Conservation (phyloP, 2,113 vertebrate genomes). For the Pomatostomus ruficeps region DNA sequence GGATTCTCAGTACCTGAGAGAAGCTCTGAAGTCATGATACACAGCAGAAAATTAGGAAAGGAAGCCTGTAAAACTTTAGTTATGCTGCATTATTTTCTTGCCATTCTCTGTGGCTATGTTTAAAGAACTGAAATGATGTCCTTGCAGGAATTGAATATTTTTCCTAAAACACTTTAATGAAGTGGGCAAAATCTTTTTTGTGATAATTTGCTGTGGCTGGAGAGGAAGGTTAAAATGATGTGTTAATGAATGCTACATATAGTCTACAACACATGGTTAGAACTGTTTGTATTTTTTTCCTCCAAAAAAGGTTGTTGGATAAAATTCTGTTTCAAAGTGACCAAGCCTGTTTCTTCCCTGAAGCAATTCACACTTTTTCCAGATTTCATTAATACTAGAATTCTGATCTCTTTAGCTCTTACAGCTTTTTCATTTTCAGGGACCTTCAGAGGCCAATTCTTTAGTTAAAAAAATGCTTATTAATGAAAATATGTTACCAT, state of each 20-base stretch:
- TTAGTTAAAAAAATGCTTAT: slow-evolving; percentile 31
- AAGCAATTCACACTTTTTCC: neutral
- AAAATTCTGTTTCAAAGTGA: slow-evolving; percentile 8
- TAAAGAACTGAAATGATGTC: neutral
- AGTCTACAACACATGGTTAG: neutral
- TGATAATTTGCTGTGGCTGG: neutral
- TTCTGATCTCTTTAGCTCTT: slow-evolving; percentile 43
- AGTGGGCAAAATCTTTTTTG: neutral
- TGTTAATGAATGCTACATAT: neutral
- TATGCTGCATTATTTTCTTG: neutral
- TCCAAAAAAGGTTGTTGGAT: neutral
- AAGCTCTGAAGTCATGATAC: neutral
- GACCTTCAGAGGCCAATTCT: slow-evolving; percentile 9
- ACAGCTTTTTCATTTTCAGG: slow-evolving; percentile 39
- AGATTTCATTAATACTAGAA: slow-evolving; percentile 39
- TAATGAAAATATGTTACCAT: slow-evolving; percentile 38
- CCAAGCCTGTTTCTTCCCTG: neutral
- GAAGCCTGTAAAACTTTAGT: neutral
- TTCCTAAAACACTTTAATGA: neutral
- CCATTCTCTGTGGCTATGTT: neutral
- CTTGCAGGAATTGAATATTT: neutral
- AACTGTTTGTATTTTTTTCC: neutral
- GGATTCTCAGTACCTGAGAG: neutral
- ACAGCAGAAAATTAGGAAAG: neutral
- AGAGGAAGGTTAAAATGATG: neutral